Evolutionary conservation across 2,113 vertebrate species (phyloP), one percentile per base, ranked within the genome.

Genomic region (Apodemus speciosus): DNA sequence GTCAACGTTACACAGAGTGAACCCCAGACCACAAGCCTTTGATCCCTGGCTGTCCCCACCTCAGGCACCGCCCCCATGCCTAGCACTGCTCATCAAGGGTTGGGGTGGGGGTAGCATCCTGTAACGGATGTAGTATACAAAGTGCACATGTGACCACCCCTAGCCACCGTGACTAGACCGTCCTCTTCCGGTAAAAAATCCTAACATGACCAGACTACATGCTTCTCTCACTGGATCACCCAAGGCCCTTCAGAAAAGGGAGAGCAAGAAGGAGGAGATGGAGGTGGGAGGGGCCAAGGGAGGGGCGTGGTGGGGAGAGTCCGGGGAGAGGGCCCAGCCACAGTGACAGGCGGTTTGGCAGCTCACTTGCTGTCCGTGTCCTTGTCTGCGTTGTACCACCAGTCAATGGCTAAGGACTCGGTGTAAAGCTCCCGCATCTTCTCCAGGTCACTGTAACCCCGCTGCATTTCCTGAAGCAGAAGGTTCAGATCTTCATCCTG

Each of bases 401-500:
- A 97, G 94, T 98, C 98, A 93, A 98, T 95, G 97, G 98, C 96
- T 80, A 98, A 72, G 71, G 98, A 98, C 95, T 98, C 91, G 0
- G 95, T 96, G 90, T 98, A 98, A 56, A 99, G 97, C 16, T 69
- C 93, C 56, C 98, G 98, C 51, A 98, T 72, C 90, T 96, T 98
- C 85, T 98, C 95, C 93, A 99, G 96, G 89, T 98, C 97, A 71
- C 86, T 95, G 95, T 91, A 64, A 79, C 98, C 99, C 94, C 96
- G 97, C 89, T 98, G 97, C 93, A 99, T 97, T 95, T 99, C 98
- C 93, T 90, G 96, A 96, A 98, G 96, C 96, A 99, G 96, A 95
- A 98, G 97, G 66, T 64, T 58, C 92, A 98, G 93, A 53, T 99
- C 98, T 97, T 98, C 97, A 97, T 96, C 98, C 98, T 99, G 95